A percentile compares a stretch with the other conserved stretches of the same genome.
These are phyloP conservation scores for Cryptosula pallasiana DNA, from an alignment of 2,888 invertebrate species.

Conservation along the genomic window DNA sequence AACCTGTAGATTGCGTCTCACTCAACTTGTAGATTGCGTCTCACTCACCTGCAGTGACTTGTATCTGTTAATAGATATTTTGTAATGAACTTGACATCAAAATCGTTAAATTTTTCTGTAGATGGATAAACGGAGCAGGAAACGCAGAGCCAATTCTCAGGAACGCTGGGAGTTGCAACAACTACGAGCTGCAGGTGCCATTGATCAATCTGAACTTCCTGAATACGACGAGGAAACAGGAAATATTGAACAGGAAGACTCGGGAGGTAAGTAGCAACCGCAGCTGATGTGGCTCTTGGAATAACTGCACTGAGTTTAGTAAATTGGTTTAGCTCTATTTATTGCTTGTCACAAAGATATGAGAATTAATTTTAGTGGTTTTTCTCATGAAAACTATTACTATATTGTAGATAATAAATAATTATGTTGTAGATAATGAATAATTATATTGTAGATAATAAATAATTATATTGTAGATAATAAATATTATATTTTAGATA, in stretches of 20 bases:
- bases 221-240: conserved; percentile 98
- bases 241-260: conserved; percentile 63
- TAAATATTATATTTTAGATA: no score
- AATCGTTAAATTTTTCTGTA: not conserved
- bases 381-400: no score
- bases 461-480: no score
- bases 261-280: conserved; percentile 37
- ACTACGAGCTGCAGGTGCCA: conserved; percentile 87
- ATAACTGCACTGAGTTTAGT: no score
- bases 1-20: not conserved
- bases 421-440: no score
- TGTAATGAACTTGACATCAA: not conserved
- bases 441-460: no score
- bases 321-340: no score
- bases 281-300: no score
- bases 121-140: conserved; percentile 9
- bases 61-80: no score
- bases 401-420: no score
- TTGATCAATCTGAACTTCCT: conserved; percentile 87
- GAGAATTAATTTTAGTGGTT: no score
- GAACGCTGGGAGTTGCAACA: conserved; percentile 96
- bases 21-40: not conserved
- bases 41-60: not conserved
- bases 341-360: no score
- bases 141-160: conserved; percentile 76